Base-by-base conservation (phyloP, 2,113 vertebrate genomes). In the Calypte anna region DNA sequence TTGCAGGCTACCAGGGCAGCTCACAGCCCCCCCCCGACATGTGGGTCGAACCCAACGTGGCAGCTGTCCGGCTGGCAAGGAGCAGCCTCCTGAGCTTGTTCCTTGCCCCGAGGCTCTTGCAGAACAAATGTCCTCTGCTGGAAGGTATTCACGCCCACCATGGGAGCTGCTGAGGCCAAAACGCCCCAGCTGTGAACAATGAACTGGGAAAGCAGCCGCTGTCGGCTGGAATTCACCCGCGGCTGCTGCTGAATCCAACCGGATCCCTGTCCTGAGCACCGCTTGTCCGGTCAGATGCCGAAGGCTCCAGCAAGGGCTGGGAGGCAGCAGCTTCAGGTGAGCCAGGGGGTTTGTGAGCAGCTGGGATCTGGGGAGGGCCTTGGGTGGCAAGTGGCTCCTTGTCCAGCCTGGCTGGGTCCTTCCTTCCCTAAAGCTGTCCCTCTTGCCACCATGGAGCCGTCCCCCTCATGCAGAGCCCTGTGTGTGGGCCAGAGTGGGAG, bases 181-280 rank as follows among this genome's bases (percentile, higher is more conserved):
- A 8, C 38, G 3, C 8, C 16, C 25, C 0, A 2, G 28, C 63
- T 76, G 51, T 0, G 1, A 81, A 4, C 64, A 25, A 4, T 1
- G 59, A 54, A 50, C 0, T 0, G 38, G 54, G 63, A 19, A 53
- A 22, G 61, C 12, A 0, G 3, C 0, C 2, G 70, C 53, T 40
- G 30, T 23, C 2, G 4, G 31, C 40, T 3, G 46, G 66, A 53
- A 27, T 33, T 46, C 23, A 7, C 67, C 73, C 2, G 1, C 0
- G 4, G 78, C 0, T 1, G 74, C 5, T 20, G 82, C 30, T 30
- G 4, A 38, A 5, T 36, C 21, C 2, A 2, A 8, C 16, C 0
- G 0, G 62, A 20, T 82, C 57, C 48, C 10, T 25, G 22, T 64
- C 24, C 53, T 0, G 0, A 19, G 54, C 1, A 1, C 38, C 0